These are phyloP conservation scores for Macrobrachium nipponense DNA, from an alignment of 1,140 invertebrate genomes.

Conservation along the genomic window DNA sequence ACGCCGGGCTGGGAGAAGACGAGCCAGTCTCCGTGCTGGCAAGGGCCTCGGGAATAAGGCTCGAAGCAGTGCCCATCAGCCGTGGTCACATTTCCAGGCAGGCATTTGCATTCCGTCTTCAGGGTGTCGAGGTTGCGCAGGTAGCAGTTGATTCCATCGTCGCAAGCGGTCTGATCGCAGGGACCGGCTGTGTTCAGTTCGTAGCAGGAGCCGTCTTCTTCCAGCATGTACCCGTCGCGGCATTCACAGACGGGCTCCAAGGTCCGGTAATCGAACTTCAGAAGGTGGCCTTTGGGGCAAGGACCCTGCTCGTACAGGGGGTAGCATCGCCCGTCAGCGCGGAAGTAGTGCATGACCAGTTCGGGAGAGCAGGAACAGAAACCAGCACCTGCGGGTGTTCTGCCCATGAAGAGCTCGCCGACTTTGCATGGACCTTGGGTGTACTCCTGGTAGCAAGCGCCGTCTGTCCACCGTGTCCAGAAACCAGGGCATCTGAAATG, in stretches of 20 bases:
- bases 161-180: conserved; percentile 61
- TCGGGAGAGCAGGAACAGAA: conserved; percentile 63
- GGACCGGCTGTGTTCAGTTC: conserved; percentile 65
- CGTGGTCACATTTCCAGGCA: conserved; percentile 62
- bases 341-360: conserved; percentile 65
- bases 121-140: conserved; percentile 65
- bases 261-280: conserved; percentile 66
- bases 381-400: conserved; percentile 47
- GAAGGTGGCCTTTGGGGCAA: conserved; percentile 64
- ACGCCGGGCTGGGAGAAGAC: conserved; percentile 64
- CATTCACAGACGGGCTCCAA: conserved; percentile 64
- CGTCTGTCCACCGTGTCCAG: conserved; percentile 49
- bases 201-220: conserved; percentile 65
- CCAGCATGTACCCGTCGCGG: conserved; percentile 65
- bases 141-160: conserved; percentile 64
- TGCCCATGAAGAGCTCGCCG: conserved; percentile 64
- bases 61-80: conserved; percentile 65
- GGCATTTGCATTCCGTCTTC: conserved; percentile 64
- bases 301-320: conserved; percentile 65
- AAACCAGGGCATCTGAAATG: conserved; percentile 48
- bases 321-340: conserved; percentile 60
- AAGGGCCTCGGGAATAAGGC: conserved; percentile 65
- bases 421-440: conserved; percentile 64
- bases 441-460: conserved; percentile 64
- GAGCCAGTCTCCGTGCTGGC: conserved; percentile 65